Evolutionary conservation across 2,888 invertebrate species (phyloP), one percentile per base, ranked within the genome.

Genomic region (Polymixis lichenea): DNA sequence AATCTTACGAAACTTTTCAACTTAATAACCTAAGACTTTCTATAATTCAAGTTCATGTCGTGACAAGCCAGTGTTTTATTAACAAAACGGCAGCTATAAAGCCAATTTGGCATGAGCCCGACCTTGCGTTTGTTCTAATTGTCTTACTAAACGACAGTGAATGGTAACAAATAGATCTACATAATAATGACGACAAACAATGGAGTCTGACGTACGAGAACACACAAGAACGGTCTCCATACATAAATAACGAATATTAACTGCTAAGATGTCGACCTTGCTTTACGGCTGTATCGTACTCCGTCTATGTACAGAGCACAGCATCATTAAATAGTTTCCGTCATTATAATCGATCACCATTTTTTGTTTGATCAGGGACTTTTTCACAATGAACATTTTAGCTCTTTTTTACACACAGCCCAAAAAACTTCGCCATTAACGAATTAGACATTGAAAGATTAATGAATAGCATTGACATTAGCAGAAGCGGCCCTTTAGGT

Each of bases 111-210:
- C 84, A 83, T 80, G 87, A 89, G 84, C 78, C 75, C 86, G 91
- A 90, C 94, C 94, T 94, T 94, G 93, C 72, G 75, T 85, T 84
- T 88, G 86, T 90, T 90, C 89, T 91, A 91, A 90, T 91, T 91
- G 91, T 91, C 90, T 89, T 86, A 89, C 82, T 86, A 90, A 88
- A 88, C 89, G 89, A 87, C 89, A 90, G 92, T 91, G 93, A 94
- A 92, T 86, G 93, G 91, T 87, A 89, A 88, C 87, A 89, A 91
- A 91, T 89, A 85, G 58, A 92, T 92, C 89, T 90, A 89, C 92
- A 91, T 93, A 89, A 90, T 91, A 92, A 92, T 90, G 87, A 86
- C 87, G 76, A 80, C 82, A 88, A 87, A 94, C 92, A 94, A 93
- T 93, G 87, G 88, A 77, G 76, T 81, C 82, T 89, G 87, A 88